These are phyloP conservation scores for Drosophila neonasuta DNA, from an alignment of 2,888 invertebrate genomes.

Conservation along the genomic window DNA sequence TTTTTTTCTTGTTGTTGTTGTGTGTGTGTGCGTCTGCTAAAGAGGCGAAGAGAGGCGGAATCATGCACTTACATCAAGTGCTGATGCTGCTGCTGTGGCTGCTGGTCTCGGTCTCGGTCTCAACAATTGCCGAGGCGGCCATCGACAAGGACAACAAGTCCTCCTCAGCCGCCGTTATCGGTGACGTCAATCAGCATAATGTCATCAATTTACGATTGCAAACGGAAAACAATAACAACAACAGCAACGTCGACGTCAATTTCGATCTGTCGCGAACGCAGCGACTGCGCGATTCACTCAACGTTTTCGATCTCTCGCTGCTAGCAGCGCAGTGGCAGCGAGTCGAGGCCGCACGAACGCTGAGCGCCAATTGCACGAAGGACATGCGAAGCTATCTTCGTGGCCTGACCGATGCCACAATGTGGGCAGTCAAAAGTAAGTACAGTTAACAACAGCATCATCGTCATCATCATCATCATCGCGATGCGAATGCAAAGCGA, in stretches of 20 bases:
- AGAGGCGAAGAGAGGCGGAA: constrained; percentile 3
- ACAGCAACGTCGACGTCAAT: constrained; percentile 11
- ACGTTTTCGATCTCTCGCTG: constrained; percentile 80
- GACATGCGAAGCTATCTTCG: constrained; percentile 80
- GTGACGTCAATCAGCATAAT: constrained; percentile 58
- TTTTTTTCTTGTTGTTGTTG: constrained; percentile 7
- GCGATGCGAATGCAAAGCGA: not conserved
- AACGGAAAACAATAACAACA: constrained; percentile 23
- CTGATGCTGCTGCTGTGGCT: constrained; percentile 23
- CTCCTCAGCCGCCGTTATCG: constrained; percentile 31
- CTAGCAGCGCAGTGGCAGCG: constrained; percentile 77
- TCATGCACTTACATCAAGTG: constrained; percentile 50
- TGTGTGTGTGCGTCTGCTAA: not conserved
- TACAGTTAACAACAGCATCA: constrained; percentile 31
- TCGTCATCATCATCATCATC: not conserved
- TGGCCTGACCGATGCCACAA: constrained; percentile 74
- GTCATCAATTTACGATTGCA: constrained; percentile 68
- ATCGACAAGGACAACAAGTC: constrained; percentile 65
- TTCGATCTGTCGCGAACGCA: constrained; percentile 71
- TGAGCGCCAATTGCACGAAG: constrained; percentile 78
- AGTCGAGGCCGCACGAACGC: constrained; percentile 47
- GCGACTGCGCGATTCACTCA: constrained; percentile 79
- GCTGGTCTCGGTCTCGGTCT: not conserved
- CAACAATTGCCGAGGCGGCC: constrained; percentile 50
- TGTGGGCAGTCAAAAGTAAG: constrained; percentile 83